Evolutionary conservation across 2,113 vertebrate genomes (phyloP).

Genomic region (Emydura subglobosa): DNA sequence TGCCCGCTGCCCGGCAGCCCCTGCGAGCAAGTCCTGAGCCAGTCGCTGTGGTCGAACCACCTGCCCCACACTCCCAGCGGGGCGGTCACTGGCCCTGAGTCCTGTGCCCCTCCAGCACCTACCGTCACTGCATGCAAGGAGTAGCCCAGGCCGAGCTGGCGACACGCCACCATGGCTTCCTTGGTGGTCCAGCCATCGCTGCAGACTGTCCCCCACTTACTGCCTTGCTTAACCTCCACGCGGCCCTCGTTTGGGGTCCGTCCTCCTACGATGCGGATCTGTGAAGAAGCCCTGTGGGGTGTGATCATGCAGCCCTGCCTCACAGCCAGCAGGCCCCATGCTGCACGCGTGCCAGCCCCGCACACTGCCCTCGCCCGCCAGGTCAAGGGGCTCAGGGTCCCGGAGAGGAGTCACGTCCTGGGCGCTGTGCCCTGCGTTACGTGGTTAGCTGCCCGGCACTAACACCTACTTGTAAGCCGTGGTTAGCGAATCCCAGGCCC

Average conservation of each 20-base stretch:
- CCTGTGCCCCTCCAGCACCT: conserved; percentile 63
- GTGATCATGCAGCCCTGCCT: conserved; percentile 64
- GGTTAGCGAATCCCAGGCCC: conserved; percentile 94
- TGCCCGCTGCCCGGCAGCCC: not conserved
- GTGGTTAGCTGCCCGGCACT: not conserved
- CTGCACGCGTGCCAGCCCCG: fast-evolving
- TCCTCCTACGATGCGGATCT: conserved; percentile 88
- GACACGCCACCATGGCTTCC: conserved; percentile 90
- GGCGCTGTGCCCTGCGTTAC: not conserved
- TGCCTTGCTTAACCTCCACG: conserved; percentile 88
- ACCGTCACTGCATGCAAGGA: conserved; percentile 90
- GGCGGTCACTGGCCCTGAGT: no score
- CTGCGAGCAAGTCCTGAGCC: not conserved
- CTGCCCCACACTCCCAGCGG: not conserved
- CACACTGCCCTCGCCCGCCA: not conserved
- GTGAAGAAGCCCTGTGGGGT: conserved; percentile 77
- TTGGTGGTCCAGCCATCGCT: conserved; percentile 88
- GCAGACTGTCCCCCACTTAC: conserved; percentile 89
- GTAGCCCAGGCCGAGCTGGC: conserved; percentile 90
- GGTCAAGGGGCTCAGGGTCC: not conserved
- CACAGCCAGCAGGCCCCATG: fast-evolving
- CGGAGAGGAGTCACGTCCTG: no score
- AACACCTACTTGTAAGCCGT: conserved; percentile 91
- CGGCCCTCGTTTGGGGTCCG: conserved; percentile 85
- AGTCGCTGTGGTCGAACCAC: not conserved